phyloP scores from a whole-genome alignment of 2,888 invertebrate genomes.

The Drosophila kambysellisi region DNA sequence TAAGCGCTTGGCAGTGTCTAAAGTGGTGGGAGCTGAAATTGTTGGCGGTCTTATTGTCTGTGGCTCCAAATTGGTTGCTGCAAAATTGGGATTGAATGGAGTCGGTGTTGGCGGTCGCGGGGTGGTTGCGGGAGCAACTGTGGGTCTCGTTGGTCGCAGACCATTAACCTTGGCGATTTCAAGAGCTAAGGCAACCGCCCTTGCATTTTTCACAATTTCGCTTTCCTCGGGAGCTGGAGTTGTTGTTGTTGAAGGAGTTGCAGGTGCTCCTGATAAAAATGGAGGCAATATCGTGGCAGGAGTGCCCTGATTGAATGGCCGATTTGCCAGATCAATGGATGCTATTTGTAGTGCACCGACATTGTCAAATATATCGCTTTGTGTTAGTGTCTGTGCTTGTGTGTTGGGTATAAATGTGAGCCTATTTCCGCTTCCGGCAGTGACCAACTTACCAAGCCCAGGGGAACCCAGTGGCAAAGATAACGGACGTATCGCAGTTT shows the following conservation, averaged over 20 bases:
- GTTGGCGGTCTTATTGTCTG: background rate
- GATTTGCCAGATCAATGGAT: background rate
- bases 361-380: constrained; percentile 5
- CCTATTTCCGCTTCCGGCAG: background rate
- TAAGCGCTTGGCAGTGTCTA: background rate
- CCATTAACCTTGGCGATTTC: constrained; percentile 9
- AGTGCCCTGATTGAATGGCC: constrained; percentile 11
- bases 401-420: constrained; percentile 11
- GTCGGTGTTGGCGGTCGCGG: background rate
- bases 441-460: constrained; percentile 37
- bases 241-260: background rate
- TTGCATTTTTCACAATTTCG: constrained; percentile 16
- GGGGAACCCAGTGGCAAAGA: constrained; percentile 28
- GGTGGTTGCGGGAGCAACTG: background rate
- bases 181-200: constrained; percentile 5
- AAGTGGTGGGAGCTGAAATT: background rate
- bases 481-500: constrained; percentile 70
- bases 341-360: constrained; percentile 4
- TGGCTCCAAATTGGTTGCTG: background rate
- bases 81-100: background rate
- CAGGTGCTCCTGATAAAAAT: background rate
- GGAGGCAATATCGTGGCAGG: background rate
- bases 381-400: constrained; percentile 13
- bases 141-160: background rate
- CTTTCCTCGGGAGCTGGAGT: constrained; percentile 1